phyloP scores from a whole-genome alignment of 1,140 invertebrate species.

The Apolygus lucorum region DNA sequence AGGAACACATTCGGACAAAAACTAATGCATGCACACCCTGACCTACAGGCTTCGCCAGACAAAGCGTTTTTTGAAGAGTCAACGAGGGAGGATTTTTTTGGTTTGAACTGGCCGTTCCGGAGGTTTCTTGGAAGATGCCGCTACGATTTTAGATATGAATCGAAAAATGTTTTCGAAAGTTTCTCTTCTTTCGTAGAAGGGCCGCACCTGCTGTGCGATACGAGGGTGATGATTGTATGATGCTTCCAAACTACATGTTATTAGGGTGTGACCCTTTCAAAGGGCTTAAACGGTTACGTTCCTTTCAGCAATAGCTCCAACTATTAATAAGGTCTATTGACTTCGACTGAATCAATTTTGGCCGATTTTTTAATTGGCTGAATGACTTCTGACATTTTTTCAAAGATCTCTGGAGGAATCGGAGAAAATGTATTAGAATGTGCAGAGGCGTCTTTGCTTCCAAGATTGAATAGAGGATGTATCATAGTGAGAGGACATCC shows the following conservation, averaged over 20 bases:
- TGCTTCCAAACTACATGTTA: slow-evolving; percentile 5
- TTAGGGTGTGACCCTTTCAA: background rate
- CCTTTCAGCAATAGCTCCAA: slow-evolving; percentile 3
- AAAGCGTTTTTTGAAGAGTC: background rate
- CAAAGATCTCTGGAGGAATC: no score
- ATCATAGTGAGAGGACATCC: no score
- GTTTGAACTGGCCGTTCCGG: background rate
- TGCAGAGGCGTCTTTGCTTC: no score
- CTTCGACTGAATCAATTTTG: no score
- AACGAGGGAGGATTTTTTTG: background rate
- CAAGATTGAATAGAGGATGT: no score
- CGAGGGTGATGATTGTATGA: slow-evolving; percentile 14
- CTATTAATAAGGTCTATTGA: no score
- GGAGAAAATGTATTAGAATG: no score
- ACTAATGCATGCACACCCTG: slow-evolving; percentile 14
- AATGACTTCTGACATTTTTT: no score
- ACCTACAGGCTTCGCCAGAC: background rate
- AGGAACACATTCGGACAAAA: background rate
- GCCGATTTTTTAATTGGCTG: no score
- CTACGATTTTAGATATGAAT: slow-evolving; percentile 4
- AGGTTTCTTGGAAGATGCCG: background rate
- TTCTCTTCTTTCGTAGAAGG: background rate
- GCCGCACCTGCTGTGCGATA: background rate
- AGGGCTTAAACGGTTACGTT: background rate
- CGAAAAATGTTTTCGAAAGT: background rate